Percentiles rank a stretch among this genome's conserved stretches.
Conservation (phyloP, 2,797 vertebrate species). For the Sebastiscus tertius region DNA sequence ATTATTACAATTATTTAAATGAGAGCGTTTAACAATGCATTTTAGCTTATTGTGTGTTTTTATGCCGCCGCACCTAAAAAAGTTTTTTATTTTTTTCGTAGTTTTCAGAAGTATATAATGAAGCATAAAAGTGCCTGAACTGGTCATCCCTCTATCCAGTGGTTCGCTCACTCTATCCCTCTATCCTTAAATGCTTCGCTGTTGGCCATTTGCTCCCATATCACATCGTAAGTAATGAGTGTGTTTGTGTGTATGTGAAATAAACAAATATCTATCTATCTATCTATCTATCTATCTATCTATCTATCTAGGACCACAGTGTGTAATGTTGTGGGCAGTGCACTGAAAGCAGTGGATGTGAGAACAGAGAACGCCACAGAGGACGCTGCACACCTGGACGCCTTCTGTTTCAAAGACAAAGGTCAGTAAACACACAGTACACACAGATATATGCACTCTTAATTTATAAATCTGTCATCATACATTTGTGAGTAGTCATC, state of each 20-base stretch:
- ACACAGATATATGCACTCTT: not conserved
- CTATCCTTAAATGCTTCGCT: not conserved
- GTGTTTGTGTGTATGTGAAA: not conserved
- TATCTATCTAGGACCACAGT: slow-evolving; percentile 83
- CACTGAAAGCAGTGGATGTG: slow-evolving; percentile 87
- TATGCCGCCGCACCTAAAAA: too few relatives aligned
- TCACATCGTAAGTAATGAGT: slow-evolving; percentile 5
- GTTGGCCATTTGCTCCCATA: not conserved
- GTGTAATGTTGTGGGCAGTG: slow-evolving; percentile 83
- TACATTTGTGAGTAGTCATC: not conserved
- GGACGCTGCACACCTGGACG: slow-evolving; percentile 75
- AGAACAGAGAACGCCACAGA: slow-evolving; percentile 84
- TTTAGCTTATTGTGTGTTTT: not conserved
- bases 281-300: not conserved
- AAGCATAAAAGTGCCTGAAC: too few relatives aligned
- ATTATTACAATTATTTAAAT: too few relatives aligned
- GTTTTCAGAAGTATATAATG: too few relatives aligned
- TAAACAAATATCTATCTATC: too few relatives aligned
- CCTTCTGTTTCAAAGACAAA: slow-evolving; percentile 90
- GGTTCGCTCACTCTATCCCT: too few relatives aligned
- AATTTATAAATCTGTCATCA: not conserved
- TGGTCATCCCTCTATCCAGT: too few relatives aligned
- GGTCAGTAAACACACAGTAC: slow-evolving; percentile 78
- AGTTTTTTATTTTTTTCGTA: too few relatives aligned
- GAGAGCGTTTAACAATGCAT: not conserved